Evolutionary conservation across 2,888 invertebrate genomes (phyloP), one percentile per base, ranked within the genome.

Genomic region (Apodemia mormo): DNA sequence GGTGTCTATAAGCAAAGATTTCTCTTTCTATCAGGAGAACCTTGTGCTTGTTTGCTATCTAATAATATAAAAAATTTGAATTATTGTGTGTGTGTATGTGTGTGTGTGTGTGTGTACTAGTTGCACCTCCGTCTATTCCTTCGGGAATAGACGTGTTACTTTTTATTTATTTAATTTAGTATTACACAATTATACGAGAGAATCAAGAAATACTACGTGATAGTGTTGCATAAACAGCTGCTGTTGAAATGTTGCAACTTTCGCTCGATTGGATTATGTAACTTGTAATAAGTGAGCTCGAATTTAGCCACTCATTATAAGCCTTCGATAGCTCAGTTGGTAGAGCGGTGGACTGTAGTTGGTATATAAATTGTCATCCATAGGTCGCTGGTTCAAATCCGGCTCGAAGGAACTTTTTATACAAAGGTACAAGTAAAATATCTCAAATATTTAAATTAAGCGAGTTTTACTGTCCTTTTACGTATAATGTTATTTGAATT

Each of bases 351-450:
- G 86, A 86, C 87, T 87, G 87, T 88, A 88, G 87, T 74, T 79
- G 81, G 72, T 69, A 22, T 2, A 8, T 40, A n/a, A 2, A 79
- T 75, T 82, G 92, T 73, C 37, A 93, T 93, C 93, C 93, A 94
- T 94, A 93, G 93, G 93, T 93, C 93, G 88, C 93, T 93, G 91
- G 92, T 93, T 92, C 92, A 92, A 92, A 91, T 90, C 90, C 90
- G 90, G 89, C 87, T 92, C 91, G 90, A 90, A 90, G 90, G 89
- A 90, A 65, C 30, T 65, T 67, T 68, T 68, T 43, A 56, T 12
- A 58, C 45, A 67, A 65, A 69, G 22, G 14, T 54, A 12, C n/a
- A 30, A 69, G 56, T 2, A 45, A 4, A 45, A 45, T 12, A 12
- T 45, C 2, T 45, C 45, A 45, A 45, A 45, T 45, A 45, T 10